Base-by-base conservation (phyloP, 2,888 invertebrate species). In the Vandiemenella viatica region DNA sequence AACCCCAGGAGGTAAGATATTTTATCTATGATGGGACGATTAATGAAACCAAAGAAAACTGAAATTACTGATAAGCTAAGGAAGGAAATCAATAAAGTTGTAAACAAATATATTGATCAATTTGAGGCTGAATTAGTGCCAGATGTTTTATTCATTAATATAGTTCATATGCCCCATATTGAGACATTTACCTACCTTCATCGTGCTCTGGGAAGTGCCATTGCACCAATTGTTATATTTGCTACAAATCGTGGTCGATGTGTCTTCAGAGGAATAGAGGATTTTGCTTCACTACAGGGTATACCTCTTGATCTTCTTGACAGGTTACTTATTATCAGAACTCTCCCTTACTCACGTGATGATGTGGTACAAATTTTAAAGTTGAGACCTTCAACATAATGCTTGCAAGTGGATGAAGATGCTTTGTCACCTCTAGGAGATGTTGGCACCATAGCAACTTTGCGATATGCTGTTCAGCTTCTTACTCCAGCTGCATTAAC, bases 111-210 rank as follows among this genome's bases (percentile, higher is more conserved):
- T 65, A 97, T 99, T 57, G 97, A 98, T 63, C 93, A 96, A 70
- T 98, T 98, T 43, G 90, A 95, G 50, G 98, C 98, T 1, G 97
- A 98, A 68, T 71, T 98, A 52, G 95, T 98, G 2, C 97, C 98
- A 0, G 97, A 96, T 32, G 96, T 97, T 10, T 71, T 98, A 17
- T 98, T 98, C 62, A 91, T 98, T 60, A 98, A 95, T 64, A 93
- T 95, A 73, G 92, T 97, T 4, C 98, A 98, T 65, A 98, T 98
- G 97, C 70, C 99, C 48, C 98, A 99, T 63, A 86, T 98, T 58
- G 98, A 99, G 70, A 97, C 97, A 16, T 99, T 98, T 64, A 97
- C 98, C 0, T 99, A 97, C 67, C 74, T 99, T 19, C 97, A 98
- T 63, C 79, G 96, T 56, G 97, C 97, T 0, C 69, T 98, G 17